A percentile compares a stretch with the other conserved stretches of the same genome.
Evolutionary conservation across 2,888 invertebrate genomes (phyloP).

Genomic region (Seladonia tumulorum): DNA sequence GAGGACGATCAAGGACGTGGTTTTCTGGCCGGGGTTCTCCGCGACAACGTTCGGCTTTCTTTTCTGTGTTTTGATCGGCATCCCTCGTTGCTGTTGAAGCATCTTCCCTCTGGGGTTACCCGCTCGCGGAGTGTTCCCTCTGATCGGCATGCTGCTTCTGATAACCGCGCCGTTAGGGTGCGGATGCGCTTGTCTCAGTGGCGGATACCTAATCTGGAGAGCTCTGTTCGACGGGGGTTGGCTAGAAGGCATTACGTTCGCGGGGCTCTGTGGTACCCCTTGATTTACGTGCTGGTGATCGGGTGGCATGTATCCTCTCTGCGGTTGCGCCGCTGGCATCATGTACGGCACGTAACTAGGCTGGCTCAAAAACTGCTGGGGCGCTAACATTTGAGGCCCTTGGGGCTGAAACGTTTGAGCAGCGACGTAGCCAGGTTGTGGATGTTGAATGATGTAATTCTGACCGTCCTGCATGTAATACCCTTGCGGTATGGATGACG

Average conservation of each 20-base stretch:
- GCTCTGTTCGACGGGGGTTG: slow-evolving; percentile 5
- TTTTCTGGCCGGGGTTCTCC: slow-evolving; percentile 62
- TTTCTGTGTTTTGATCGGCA: slow-evolving; percentile 8
- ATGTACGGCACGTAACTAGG: slow-evolving; percentile 65
- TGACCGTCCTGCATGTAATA: slow-evolving; percentile 75
- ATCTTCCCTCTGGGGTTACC: slow-evolving; percentile 13
- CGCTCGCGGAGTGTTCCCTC: slow-evolving; percentile 9
- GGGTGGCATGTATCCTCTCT: slow-evolving; percentile 30
- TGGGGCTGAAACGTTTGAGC: slow-evolving; percentile 59
- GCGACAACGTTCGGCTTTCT: slow-evolving; percentile 3
- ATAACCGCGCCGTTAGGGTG: slow-evolving; percentile 71
- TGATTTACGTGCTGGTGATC: slow-evolving; percentile 39
- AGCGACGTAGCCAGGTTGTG: slow-evolving; percentile 57
- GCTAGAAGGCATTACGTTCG: neutral
- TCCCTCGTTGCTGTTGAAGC: slow-evolving; percentile 14
- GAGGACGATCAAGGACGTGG: slow-evolving; percentile 79
- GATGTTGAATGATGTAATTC: slow-evolving; percentile 71
- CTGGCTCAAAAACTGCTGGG: slow-evolving; percentile 54
- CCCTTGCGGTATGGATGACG: slow-evolving; percentile 64
- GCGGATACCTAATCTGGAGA: slow-evolving; percentile 12
- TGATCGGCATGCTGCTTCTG: slow-evolving; percentile 54
- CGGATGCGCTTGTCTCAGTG: slow-evolving; percentile 40
- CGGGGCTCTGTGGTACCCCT: slow-evolving; percentile 27
- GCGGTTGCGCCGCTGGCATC: slow-evolving; percentile 37
- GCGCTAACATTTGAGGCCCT: slow-evolving; percentile 52